Evolutionary conservation across 1,140 invertebrate genomes (phyloP).

Genomic region (Bombus confusus): DNA sequence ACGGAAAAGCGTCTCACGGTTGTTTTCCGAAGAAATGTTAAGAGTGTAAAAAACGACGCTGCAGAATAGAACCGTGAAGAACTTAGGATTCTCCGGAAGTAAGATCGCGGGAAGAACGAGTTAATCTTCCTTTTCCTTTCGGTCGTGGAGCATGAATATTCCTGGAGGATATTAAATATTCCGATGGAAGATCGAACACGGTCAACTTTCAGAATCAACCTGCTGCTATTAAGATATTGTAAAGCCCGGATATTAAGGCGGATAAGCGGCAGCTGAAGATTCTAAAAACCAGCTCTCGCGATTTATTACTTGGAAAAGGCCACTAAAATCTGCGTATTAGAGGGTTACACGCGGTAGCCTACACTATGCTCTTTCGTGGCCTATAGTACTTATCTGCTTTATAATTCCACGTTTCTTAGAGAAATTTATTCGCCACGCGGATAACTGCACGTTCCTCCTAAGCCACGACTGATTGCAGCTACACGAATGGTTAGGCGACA

Average conservation of each 20-base stretch:
- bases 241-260: constrained; percentile 8
- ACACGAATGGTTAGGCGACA: not conserved
- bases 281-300: not conserved
- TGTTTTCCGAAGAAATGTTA: not conserved
- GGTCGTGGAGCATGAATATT: not conserved
- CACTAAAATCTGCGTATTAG: not conserved
- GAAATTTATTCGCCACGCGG: not conserved
- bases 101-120: not conserved
- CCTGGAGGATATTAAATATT: not conserved
- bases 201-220: not conserved
- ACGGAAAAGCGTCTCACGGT: not conserved
- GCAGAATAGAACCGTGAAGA: not conserved
- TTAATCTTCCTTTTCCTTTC: no score
- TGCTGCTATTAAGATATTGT: constrained; percentile 16
- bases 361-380: not conserved
- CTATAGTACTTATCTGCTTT: not conserved
- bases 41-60: no score
- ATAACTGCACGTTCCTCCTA: not conserved
- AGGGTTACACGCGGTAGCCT: not conserved
- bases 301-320: constrained; percentile 10
- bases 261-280: constrained; percentile 10
- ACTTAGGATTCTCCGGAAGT: not conserved
- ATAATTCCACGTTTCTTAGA: not conserved
- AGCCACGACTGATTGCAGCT: not conserved
- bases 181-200: not conserved